phyloP scores from a whole-genome alignment of 2,888 invertebrate genomes.

The Dynastes hyllus region DNA sequence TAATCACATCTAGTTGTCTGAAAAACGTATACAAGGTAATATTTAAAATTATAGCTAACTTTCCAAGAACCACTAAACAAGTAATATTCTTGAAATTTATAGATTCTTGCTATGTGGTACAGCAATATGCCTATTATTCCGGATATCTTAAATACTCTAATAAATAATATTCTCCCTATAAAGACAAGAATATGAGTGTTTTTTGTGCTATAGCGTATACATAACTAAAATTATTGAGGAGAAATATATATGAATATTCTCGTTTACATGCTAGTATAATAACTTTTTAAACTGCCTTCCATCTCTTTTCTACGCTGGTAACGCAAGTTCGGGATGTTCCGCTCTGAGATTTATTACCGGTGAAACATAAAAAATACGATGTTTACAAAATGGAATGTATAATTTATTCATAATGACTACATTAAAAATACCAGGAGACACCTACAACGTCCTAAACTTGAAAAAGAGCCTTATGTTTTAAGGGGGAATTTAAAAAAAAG shows the following conservation, averaged over 20 bases:
- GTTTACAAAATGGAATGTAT: slow-evolving; percentile 51
- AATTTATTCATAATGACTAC: slow-evolving; percentile 54
- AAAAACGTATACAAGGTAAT: neutral
- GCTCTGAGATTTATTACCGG: slow-evolving; percentile 50
- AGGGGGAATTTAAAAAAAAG: too few species aligned
- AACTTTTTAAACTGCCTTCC: slow-evolving; percentile 37
- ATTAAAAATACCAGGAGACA: slow-evolving; percentile 53
- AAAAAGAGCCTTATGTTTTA: slow-evolving; percentile 47
- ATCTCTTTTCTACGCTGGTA: slow-evolving; percentile 22
- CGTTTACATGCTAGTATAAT: slow-evolving; percentile 43
- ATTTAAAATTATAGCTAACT: neutral
- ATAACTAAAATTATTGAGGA: slow-evolving; percentile 35
- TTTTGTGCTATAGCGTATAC: slow-evolving; percentile 21
- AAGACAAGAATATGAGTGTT: slow-evolving; percentile 31
- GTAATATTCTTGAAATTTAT: slow-evolving; percentile 24
- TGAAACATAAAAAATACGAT: slow-evolving; percentile 50
- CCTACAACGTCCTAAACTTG: slow-evolving; percentile 49
- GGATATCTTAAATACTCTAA: slow-evolving; percentile 27
- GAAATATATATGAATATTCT: slow-evolving; percentile 36
- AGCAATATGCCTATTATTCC: slow-evolving; percentile 13
- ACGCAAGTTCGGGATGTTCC: slow-evolving; percentile 36
- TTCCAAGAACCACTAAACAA: slow-evolving; percentile 23
- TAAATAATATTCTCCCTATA: slow-evolving; percentile 32
- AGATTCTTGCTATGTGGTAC: slow-evolving; percentile 17
- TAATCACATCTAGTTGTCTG: too few species aligned